Evolutionary conservation across 2,888 invertebrate genomes (phyloP), one percentile per base, ranked within the genome.

Genomic region (Mesorhabditis belari): DNA sequence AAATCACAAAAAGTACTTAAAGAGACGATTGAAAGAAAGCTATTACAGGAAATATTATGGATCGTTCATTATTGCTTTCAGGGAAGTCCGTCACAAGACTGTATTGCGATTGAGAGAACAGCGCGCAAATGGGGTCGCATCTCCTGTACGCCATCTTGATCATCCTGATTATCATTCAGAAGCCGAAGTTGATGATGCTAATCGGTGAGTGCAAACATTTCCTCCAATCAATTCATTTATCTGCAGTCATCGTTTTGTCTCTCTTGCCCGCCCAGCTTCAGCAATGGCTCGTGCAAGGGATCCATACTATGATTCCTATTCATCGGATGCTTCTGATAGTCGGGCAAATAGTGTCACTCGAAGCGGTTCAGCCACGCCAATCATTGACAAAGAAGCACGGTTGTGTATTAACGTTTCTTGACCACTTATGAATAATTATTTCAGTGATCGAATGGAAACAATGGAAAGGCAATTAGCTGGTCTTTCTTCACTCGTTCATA

Each of bases 351-450:
- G 88, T 5, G 73, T 71, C 9, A 75, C 75, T 21, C 57, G 73
- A 26, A 62, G 62, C 9, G 85, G 85, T 53, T 86, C 86, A 53
- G 90, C 91, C 65, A 90, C 92, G 5, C 91, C 92, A 4, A 88
- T 92, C 62, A 92, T 93, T 71, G 92, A 92, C 28, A 55, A 63
- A 53, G 70, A 70, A 57, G 66, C 68, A 4, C 66, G 64, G 70
- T 62, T 17, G 53, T n/a, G 17, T 6, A n/a, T n/a, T n/a, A 49
- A 49, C n/a, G 35, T 56, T 19, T 49, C 12, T n/a, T 35, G n/a
- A 17, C 44, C 12, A 35, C 44, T 35, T 9, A n/a, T n/a, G 44
- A 35, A 35, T 35, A 35, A 29, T 19, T 44, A 57, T 26, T 63
- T 5, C 62, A 77, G 76, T 61, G 71, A 63, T 6, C 64, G 78